Evolutionary conservation across 1,140 invertebrate genomes (phyloP).

Genomic region (Bombus fervidus): DNA sequence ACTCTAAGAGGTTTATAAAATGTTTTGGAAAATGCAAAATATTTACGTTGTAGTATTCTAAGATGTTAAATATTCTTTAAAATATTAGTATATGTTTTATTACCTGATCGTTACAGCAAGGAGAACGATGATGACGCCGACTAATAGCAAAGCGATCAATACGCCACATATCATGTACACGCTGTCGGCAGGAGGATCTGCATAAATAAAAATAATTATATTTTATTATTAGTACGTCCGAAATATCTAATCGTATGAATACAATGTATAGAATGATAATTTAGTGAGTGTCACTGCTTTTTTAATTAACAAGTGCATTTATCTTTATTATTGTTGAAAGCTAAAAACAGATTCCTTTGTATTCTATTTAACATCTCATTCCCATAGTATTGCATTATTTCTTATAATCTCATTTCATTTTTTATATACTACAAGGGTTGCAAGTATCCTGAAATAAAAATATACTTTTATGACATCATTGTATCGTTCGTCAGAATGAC

Average conservation of each 20-base stretch:
- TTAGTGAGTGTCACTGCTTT: no score
- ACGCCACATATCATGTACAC: conserved; percentile 91
- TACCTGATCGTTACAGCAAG: conserved; percentile 91
- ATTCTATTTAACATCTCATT: not conserved
- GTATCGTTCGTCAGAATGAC: not conserved
- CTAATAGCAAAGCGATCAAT: conserved; percentile 89
- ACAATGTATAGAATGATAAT: not conserved
- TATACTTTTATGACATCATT: conserved; percentile 8
- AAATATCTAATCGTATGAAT: not conserved
- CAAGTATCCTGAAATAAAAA: not conserved
- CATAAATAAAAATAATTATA: conserved; percentile 71
- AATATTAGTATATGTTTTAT: conserved; percentile 56
- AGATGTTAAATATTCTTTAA: not conserved
- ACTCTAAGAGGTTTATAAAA: not conserved
- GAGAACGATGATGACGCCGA: conserved; percentile 89
- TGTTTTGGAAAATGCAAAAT: not conserved
- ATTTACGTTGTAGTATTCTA: not conserved
- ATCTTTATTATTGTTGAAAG: not conserved
- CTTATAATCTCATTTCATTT: not conserved
- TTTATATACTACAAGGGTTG: not conserved
- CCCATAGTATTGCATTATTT: not conserved
- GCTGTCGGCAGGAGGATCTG: conserved; percentile 90
- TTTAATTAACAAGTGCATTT: not conserved
- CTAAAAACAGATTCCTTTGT: not conserved
- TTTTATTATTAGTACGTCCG: not conserved